Evolutionary conservation across 2,888 invertebrate species (phyloP).

Genomic region (Agrochola litura): DNA sequence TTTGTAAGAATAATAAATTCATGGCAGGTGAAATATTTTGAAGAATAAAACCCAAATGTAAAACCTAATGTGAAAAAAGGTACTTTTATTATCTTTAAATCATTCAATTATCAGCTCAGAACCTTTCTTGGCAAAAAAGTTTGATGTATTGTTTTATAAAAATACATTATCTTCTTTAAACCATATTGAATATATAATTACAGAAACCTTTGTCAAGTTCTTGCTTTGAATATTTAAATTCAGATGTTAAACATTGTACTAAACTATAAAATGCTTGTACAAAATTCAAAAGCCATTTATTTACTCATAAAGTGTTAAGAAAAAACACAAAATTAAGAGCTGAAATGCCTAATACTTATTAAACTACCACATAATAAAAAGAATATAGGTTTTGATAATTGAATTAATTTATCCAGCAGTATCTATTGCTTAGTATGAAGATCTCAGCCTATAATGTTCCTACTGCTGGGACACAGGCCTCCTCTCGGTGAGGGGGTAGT

Average conservation of each 20-base stretch:
- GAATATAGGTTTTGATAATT: neutral
- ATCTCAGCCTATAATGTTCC: neutral
- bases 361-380: neutral
- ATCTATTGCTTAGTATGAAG: neutral
- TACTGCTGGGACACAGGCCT: too few species aligned
- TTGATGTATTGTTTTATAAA: neutral
- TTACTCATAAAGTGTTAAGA: too few species aligned
- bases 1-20: neutral
- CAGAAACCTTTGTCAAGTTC: neutral
- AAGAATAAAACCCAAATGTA: neutral
- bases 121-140: neutral
- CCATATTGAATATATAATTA: neutral
- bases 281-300: neutral
- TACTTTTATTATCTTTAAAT: neutral
- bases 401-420: neutral
- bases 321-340: neutral
- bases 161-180: neutral
- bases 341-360: neutral
- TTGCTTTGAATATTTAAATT: neutral
- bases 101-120: neutral
- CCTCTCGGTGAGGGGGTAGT: neutral
- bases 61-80: neutral
- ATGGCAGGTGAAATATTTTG: neutral
- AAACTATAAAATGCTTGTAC: neutral
- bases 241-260: too few species aligned